Base-by-base conservation (phyloP, 37 sponge, comb jelly and placozoan species). In the Tethya wilhelma region DNA sequence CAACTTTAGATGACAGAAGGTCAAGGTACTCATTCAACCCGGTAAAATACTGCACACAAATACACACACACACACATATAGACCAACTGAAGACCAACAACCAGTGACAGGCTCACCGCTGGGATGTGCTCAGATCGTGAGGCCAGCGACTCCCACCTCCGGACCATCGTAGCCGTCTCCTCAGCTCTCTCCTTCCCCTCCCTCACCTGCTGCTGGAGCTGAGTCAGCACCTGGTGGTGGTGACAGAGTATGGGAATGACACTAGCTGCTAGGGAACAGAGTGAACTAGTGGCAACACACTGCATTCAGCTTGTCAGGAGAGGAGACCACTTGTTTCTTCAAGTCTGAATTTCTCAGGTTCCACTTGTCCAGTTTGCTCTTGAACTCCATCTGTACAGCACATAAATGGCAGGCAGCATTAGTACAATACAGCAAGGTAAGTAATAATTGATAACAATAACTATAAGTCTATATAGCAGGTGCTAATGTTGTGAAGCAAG, bases 261-360 rank as follows among this genome's bases (percentile, higher is more conserved):
- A n/a, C n/a, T n/a, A n/a, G n/a, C n/a, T n/a, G n/a, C n/a, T n/a
- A n/a, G n/a, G n/a, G n/a, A n/a, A n/a, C n/a, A n/a, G n/a, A n/a
- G n/a, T n/a, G n/a, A n/a, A n/a, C n/a, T n/a, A 23, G n/a, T n/a
- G n/a, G n/a, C n/a, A 14, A 1, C 75, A 59, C 40, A 75, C 75
- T 39, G 75, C 75, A 25, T 36, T 75, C 39, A 75, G 59, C 25
- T 75, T 75, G 26, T 75, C 75, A n/a, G 75, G 75, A 22, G 75
- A 75, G 2, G 75, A 34, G 6, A 75, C 75, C 37, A 75, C 20
- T 36, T 75, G 75, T 37, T 32, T 75, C 40, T 34, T 56, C 41
- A 75, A 62, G 25, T 75, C 75, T 2, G 37, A 40, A 14, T n/a
- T 59, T 3, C 75, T 40, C 38, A 37, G 75, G n/a, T 20, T 34